phyloP scores from a whole-genome alignment of 2,888 invertebrate species.

The Halictus ligatus region DNA sequence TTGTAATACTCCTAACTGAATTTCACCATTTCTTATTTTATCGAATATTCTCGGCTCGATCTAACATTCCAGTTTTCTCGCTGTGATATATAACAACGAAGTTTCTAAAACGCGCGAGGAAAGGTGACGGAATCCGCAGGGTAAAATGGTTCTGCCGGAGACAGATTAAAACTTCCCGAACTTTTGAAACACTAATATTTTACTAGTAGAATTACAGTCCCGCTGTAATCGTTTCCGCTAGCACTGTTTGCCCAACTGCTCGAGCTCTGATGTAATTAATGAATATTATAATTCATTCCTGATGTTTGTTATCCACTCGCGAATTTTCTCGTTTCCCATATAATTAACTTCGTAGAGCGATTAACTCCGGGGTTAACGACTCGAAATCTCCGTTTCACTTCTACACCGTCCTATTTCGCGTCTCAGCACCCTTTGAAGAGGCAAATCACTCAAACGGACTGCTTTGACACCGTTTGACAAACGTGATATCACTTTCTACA shows the following conservation, averaged over 20 bases:
- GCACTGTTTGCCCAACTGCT: background rate
- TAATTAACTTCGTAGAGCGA: background rate
- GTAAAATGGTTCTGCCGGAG: constrained; percentile 1
- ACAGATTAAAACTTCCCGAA: constrained; percentile 2
- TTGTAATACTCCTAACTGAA: background rate
- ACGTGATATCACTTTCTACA: too few species aligned
- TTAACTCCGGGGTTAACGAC: background rate
- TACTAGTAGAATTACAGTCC: background rate
- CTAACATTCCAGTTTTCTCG: background rate
- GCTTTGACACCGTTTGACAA: too few species aligned
- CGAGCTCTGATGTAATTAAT: background rate
- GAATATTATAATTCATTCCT: constrained; percentile 5
- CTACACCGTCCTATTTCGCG: background rate
- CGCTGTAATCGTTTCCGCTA: constrained; percentile 2
- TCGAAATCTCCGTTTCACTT: background rate
- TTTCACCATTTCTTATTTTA: too few species aligned
- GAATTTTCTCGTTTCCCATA: background rate
- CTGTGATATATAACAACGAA: background rate
- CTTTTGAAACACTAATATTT: constrained; percentile 9
- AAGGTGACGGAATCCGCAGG: background rate
- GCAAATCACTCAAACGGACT: background rate
- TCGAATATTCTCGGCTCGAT: background rate
- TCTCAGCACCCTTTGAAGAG: background rate
- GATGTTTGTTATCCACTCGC: background rate
- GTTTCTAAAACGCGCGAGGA: background rate